Conservation (phyloP, 2,113 vertebrate species). For the Myxocyprinus asiaticus region DNA sequence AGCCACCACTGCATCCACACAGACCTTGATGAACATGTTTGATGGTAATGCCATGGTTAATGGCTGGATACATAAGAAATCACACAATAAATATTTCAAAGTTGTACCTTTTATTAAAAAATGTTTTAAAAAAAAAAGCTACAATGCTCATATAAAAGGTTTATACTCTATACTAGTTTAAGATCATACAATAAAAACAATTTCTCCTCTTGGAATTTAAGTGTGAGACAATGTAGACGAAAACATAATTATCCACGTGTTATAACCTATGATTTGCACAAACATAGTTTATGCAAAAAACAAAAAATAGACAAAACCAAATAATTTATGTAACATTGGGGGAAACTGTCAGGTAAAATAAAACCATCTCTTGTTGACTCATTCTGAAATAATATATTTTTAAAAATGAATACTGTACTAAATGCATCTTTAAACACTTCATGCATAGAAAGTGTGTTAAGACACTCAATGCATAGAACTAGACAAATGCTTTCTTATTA, state of each 20-base stretch:
- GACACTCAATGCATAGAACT: conserved; percentile 55
- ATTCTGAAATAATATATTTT: conserved; percentile 14
- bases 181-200: conserved; percentile 44
- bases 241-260: conserved; percentile 17
- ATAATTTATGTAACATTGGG: conserved; percentile 5
- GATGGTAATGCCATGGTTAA: neutral
- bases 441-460: conserved; percentile 50
- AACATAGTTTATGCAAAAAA: conserved; percentile 34
- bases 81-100: neutral
- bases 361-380: conserved; percentile 27
- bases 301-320: conserved; percentile 5
- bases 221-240: conserved; percentile 19
- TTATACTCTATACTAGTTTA: conserved; percentile 58
- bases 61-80: neutral
- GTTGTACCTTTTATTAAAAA: conserved; percentile 61
- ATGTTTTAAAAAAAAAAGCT: conserved; percentile 56
- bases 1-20: too few relatives aligned
- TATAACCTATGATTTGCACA: conserved; percentile 24
- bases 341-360: neutral
- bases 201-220: conserved; percentile 41
- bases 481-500: conserved; percentile 30
- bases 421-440: conserved; percentile 50
- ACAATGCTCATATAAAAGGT: conserved; percentile 62
- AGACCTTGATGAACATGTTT: neutral
- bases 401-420: conserved; percentile 50